These are phyloP conservation scores for Lucilia cuprina DNA, from an alignment of 1,140 invertebrate genomes.

Conservation along the genomic window DNA sequence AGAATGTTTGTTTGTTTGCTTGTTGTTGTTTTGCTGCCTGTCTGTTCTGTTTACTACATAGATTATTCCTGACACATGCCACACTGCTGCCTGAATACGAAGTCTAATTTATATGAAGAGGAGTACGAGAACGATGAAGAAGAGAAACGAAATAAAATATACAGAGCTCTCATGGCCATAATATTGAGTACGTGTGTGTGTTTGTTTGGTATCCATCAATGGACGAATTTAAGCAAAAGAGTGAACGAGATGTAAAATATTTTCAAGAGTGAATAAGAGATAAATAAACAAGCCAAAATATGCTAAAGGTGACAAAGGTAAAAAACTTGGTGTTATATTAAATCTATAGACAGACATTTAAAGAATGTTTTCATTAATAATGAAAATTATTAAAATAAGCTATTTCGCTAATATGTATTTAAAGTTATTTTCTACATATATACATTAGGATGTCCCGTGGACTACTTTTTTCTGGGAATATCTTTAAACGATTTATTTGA, in stretches of 20 bases:
- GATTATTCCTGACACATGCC: conserved; percentile 20
- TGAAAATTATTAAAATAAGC: too few species aligned
- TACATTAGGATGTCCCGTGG: too few species aligned
- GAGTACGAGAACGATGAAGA: not conserved
- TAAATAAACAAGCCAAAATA: not conserved
- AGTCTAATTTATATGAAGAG: too few species aligned
- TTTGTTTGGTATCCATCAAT: not conserved
- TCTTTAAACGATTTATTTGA: too few species aligned
- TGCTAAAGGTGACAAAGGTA: conserved; percentile 15
- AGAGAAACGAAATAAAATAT: not conserved
- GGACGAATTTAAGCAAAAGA: not conserved
- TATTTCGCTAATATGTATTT: too few species aligned
- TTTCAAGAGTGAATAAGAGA: not conserved
- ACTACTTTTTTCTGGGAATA: too few species aligned
- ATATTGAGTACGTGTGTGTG: not conserved
- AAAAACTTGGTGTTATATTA: not conserved
- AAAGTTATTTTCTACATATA: too few species aligned
- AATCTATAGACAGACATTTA: too few species aligned
- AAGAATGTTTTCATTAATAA: too few species aligned
- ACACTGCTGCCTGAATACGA: not conserved
- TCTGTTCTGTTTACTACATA: not conserved
- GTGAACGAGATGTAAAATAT: not conserved
- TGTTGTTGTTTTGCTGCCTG: not conserved
- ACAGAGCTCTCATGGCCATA: too few species aligned
- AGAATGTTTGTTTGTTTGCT: not conserved